phyloP scores from a whole-genome alignment of 1,140 invertebrate species.

The Triops longicaudatus region DNA sequence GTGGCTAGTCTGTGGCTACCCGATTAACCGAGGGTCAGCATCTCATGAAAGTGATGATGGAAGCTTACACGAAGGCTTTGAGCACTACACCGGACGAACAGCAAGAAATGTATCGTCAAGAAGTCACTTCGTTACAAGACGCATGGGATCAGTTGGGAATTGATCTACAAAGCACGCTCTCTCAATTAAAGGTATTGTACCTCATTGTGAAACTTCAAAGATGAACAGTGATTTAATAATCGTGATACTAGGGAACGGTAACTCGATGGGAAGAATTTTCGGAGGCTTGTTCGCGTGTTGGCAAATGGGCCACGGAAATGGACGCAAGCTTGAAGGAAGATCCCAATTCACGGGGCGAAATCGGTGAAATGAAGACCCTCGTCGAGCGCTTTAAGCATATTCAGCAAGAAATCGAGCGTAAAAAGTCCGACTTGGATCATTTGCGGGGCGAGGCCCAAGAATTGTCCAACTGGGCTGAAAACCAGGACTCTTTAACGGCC shows the following conservation, averaged over 20 bases:
- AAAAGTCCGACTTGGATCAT: slow-evolving; percentile 60
- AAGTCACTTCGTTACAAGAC: slow-evolving; percentile 62
- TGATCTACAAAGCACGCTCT: slow-evolving; percentile 65
- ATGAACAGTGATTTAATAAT: slow-evolving; percentile 16
- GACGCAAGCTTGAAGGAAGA: slow-evolving; percentile 41
- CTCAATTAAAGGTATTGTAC: slow-evolving; percentile 56
- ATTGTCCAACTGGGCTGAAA: slow-evolving; percentile 57
- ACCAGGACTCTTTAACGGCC: slow-evolving; percentile 35
- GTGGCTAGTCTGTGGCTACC: slow-evolving; percentile 51
- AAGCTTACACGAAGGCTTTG: slow-evolving; percentile 72
- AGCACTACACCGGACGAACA: slow-evolving; percentile 68
- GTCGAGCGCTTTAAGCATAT: slow-evolving; percentile 69
- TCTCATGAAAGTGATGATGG: slow-evolving; percentile 64
- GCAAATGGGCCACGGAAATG: slow-evolving; percentile 59
- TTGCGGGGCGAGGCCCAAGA: slow-evolving; percentile 60
- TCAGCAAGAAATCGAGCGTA: slow-evolving; percentile 61
- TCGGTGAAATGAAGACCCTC: slow-evolving; percentile 82
- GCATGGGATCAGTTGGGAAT: slow-evolving; percentile 75
- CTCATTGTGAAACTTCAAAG: slow-evolving; percentile 16
- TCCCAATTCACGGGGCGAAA: slow-evolving; percentile 64
- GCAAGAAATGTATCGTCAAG: slow-evolving; percentile 62
- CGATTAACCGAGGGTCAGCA: slow-evolving; percentile 78
- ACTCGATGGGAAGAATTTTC: slow-evolving; percentile 72
- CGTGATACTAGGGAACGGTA: slow-evolving; percentile 45
- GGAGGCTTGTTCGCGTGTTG: slow-evolving; percentile 56